Conservation (phyloP, 2,113 vertebrate species). For the Callospermophilus lateralis region DNA sequence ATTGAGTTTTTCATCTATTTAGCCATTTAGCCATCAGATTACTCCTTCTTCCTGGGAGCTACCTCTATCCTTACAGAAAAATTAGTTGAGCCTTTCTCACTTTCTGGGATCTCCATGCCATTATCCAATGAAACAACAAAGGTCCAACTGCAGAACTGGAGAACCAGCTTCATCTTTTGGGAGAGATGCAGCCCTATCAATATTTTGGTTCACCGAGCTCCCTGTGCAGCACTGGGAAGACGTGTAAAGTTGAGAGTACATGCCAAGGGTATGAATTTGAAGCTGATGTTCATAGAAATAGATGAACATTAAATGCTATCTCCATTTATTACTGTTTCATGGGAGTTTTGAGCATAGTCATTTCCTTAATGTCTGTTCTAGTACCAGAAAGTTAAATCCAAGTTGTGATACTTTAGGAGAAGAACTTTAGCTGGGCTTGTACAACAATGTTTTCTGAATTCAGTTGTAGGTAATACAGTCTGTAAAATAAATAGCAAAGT, state of each 20-base stretch:
- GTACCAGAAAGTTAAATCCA: slow-evolving; percentile 17
- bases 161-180: not conserved
- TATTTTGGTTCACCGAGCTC: not conserved
- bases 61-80: not conserved
- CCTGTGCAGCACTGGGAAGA: not conserved
- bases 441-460: slow-evolving; percentile 15
- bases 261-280: not conserved
- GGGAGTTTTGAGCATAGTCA: not conserved
- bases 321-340: slow-evolving; percentile 13
- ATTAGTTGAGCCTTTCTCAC: not conserved
- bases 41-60: not conserved
- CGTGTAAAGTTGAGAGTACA: not conserved
- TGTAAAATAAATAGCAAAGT: not conserved
- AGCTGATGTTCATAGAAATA: not conserved
- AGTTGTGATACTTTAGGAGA: not conserved
- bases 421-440: not conserved
- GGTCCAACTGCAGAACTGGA: not conserved
- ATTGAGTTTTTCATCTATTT: not conserved
- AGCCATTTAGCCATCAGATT: not conserved
- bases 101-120: not conserved
- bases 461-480: not conserved
- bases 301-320: not conserved
- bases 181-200: not conserved
- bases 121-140: not conserved
- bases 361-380: slow-evolving; percentile 24